Conservation (phyloP, 2,888 invertebrate species). For the Metallyticus violacea region DNA sequence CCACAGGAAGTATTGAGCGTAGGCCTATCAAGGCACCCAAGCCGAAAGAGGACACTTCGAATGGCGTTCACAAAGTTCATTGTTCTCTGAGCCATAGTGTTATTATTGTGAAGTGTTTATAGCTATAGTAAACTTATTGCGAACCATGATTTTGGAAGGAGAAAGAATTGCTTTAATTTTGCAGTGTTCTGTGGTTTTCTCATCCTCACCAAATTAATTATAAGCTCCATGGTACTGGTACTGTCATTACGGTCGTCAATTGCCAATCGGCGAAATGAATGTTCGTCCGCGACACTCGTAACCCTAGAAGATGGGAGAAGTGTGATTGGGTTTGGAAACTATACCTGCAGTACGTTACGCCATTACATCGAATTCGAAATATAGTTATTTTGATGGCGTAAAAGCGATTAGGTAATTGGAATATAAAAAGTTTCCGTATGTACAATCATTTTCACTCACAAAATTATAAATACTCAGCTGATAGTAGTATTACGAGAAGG, state of each 20-base stretch:
- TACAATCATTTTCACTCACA: background rate
- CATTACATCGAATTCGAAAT: background rate
- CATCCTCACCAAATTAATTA: background rate
- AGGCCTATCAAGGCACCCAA: slow-evolving; percentile 44
- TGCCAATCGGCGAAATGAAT: slow-evolving; percentile 16
- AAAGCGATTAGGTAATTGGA: background rate
- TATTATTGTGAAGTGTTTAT: slow-evolving; percentile 26
- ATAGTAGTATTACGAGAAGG: background rate
- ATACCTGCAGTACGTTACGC: background rate
- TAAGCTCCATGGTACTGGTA: background rate
- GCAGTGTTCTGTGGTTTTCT: background rate
- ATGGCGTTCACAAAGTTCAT: slow-evolving; percentile 57
- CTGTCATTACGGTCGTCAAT: slow-evolving; percentile 15
- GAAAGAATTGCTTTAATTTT: background rate
- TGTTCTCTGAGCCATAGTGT: slow-evolving; percentile 46
- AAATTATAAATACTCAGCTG: background rate
- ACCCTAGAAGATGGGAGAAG: background rate
- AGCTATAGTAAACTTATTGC: background rate
- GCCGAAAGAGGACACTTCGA: slow-evolving; percentile 51
- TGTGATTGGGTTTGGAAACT: background rate
- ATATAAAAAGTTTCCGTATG: background rate
- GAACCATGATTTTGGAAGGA: background rate
- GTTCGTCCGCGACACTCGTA: slow-evolving; percentile 4
- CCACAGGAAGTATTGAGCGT: slow-evolving; percentile 44
- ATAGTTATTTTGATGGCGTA: background rate